Evolutionary conservation across 2,888 invertebrate species (phyloP).

Genomic region (Rugalucina vietnamica): DNA sequence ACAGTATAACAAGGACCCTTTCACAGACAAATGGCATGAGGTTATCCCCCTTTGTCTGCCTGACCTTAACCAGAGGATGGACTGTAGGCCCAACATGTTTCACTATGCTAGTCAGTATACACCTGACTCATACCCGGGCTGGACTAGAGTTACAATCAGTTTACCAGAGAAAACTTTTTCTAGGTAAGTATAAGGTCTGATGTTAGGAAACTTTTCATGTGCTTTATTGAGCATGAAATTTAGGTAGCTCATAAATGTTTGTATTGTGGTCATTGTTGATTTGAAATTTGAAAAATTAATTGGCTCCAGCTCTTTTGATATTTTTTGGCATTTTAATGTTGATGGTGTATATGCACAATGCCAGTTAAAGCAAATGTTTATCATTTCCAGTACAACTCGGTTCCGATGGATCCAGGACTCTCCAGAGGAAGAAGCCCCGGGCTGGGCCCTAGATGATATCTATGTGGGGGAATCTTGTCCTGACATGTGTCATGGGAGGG

Average conservation of each 20-base stretch:
- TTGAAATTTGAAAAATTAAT: too few species aligned
- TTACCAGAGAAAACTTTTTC: slow-evolving; percentile 82
- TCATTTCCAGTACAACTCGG: slow-evolving; percentile 79
- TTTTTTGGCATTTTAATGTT: too few species aligned
- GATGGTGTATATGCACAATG: too few species aligned
- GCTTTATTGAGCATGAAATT: too few species aligned
- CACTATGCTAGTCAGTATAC: slow-evolving; percentile 80
- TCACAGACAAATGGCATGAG: slow-evolving; percentile 80
- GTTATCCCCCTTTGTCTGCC: slow-evolving; percentile 82
- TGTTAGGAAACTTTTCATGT: too few species aligned
- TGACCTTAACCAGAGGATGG: slow-evolving; percentile 75
- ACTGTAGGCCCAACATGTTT: slow-evolving; percentile 83
- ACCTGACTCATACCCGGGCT: slow-evolving; percentile 77
- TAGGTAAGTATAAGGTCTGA: slow-evolving; percentile 78
- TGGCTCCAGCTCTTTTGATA: too few species aligned
- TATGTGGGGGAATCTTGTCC: slow-evolving; percentile 83
- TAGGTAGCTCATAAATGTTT: too few species aligned
- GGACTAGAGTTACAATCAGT: slow-evolving; percentile 82
- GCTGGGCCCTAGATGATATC: slow-evolving; percentile 84
- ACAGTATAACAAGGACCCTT: slow-evolving; percentile 82
- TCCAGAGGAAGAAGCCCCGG: slow-evolving; percentile 62
- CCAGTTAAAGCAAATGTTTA: too few species aligned
- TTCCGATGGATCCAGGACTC: slow-evolving; percentile 83
- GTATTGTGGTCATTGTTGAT: too few species aligned
- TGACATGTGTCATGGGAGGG: slow-evolving; percentile 82